These are phyloP conservation scores for Plemyria rubiginata DNA, from an alignment of 2,888 invertebrate species.

Conservation along the genomic window DNA sequence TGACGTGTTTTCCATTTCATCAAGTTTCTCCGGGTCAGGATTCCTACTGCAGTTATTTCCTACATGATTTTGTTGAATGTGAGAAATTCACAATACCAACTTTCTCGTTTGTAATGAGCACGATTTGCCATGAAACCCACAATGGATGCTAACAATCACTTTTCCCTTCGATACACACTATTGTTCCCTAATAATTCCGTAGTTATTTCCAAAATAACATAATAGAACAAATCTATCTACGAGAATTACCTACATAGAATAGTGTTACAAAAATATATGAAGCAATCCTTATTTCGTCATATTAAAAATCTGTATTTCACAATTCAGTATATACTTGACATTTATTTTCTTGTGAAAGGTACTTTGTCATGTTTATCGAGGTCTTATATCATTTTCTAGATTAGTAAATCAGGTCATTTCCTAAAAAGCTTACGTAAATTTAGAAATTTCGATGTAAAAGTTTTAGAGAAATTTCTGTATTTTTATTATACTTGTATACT, in stretches of 20 bases:
- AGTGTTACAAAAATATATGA: background rate
- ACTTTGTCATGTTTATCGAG: background rate
- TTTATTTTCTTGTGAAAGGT: background rate
- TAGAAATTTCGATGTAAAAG: background rate
- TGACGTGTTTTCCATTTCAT: conserved; percentile 30
- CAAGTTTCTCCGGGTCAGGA: conserved; percentile 16
- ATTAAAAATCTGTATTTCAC: background rate
- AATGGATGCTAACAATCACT: conserved; percentile 8
- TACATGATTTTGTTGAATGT: conserved; percentile 22
- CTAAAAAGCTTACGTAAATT: background rate
- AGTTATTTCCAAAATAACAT: background rate
- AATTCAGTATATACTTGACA: background rate
- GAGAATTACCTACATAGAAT: too few relatives aligned
- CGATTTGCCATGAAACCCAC: conserved; percentile 21
- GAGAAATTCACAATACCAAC: conserved; percentile 28
- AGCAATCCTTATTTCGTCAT: background rate
- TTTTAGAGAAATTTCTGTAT: background rate
- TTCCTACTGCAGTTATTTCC: conserved; percentile 22
- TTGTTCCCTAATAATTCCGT: background rate
- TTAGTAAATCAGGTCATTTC: background rate
- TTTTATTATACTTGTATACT: background rate
- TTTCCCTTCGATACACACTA: background rate
- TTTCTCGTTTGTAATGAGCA: conserved; percentile 34
- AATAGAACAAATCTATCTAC: too few relatives aligned
- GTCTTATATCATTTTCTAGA: background rate